Base-by-base conservation (phyloP, 2,113 vertebrate genomes). In the Corythoichthys haematopterus region DNA sequence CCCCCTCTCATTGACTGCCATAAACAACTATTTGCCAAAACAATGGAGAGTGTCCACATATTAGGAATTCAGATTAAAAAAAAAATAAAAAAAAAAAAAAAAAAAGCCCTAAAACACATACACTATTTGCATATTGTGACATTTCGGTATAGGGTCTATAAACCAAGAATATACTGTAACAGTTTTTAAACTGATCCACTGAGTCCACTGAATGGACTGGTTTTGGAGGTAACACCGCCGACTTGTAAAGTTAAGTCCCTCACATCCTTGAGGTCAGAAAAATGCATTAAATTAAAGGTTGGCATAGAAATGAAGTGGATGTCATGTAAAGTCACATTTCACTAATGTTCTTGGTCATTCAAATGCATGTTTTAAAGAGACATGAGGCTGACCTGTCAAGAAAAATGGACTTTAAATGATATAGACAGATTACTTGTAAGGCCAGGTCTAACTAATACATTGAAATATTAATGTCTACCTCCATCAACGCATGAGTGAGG, bases 401-500 rank as follows among this genome's bases (percentile, higher is more conserved):
- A 88, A 90, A 91, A 87, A 91, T 88, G 79, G 83, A 91, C 85
- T 88, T 88, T 85, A 84, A 91, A 86, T 89, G 80, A 82, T 88
- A 83, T 75, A 50, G 77, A 73, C 82, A 82, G 79, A 86, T 76
- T 83, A 85, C 88, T 90, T 84, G 86, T 89, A 88, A 87, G 87
- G 82, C 80, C 86, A 84, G 87, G 85, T 90, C 85, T 88, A 71
- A 78, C 87, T 89, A 88, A 89, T 87, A 87, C 77, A 79, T 68
- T 92, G 11, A 92, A 92, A 91, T 92, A 92, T 92, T 92, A 71
- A 93, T 91, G 90, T 67, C 60, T 64, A 66, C 73, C 73, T 90
- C 90, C 91, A 92, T 90, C 87, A 86, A 78, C 87, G 85, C 74
- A 84, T 84, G 85, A 87, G 60, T 80, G 80, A 85, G 80, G 66